Percentiles rank a stretch among this genome's conserved stretches.
These are phyloP conservation scores for Zosterops lateralis DNA, from an alignment of 2,113 vertebrate genomes.

Conservation along the genomic window DNA sequence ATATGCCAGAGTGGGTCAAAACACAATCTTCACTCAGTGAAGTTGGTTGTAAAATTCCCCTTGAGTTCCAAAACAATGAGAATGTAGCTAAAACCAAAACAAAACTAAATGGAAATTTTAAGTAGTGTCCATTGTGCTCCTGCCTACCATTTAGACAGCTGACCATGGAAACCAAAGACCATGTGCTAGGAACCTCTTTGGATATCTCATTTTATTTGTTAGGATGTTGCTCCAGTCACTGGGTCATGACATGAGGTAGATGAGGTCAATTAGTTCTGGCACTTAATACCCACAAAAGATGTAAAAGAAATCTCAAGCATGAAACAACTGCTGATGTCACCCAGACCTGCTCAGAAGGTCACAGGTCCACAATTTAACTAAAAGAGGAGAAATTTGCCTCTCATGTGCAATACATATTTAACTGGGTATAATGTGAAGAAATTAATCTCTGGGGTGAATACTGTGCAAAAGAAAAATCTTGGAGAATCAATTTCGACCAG, in stretches of 20 bases:
- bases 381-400: conserved; percentile 22
- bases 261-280: not conserved
- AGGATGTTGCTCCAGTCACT: not conserved
- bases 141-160: not conserved
- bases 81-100: not conserved
- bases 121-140: not conserved
- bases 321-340: not conserved
- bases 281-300: not conserved
- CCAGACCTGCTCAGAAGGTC: not conserved
- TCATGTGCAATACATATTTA: conserved; percentile 40
- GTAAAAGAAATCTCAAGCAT: not conserved
- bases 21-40: not conserved
- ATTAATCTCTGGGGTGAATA: not conserved
- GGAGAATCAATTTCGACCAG: conserved; percentile 26
- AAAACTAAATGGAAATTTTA: not conserved
- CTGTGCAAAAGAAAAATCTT: not conserved
- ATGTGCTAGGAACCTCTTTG: not conserved
- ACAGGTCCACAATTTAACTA: not conserved
- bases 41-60: not conserved
- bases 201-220: not conserved
- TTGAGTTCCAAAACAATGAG: not conserved
- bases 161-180: not conserved
- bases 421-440: conserved; percentile 59
- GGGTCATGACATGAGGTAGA: not conserved
- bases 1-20: not conserved